A percentile compares a stretch with the other conserved stretches of the same genome.
These are phyloP conservation scores for Elymnias hypermnestra DNA, from an alignment of 1,140 invertebrate species.

Conservation along the genomic window DNA sequence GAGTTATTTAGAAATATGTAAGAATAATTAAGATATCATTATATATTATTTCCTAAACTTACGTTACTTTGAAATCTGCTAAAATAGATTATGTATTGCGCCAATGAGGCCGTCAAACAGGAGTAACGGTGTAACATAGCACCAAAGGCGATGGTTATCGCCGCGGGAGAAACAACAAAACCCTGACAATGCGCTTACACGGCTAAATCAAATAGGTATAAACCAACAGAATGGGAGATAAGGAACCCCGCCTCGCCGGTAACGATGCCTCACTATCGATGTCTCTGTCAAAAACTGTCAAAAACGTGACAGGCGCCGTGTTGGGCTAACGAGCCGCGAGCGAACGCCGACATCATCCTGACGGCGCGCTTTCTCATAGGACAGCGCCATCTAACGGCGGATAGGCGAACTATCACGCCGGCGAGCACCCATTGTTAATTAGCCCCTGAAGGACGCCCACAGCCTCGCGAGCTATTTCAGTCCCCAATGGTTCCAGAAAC, in stretches of 20 bases:
- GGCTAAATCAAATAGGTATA: constrained; percentile 52
- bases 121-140: neutral
- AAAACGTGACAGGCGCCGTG: constrained; percentile 65
- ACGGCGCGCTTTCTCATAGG: constrained; percentile 32
- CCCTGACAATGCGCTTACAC: constrained; percentile 59
- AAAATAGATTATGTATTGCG: no score
- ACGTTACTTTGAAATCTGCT: no score
- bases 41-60: no score
- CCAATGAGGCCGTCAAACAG: no score
- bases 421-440: no score
- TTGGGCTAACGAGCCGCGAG: constrained; percentile 66
- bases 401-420: constrained; percentile 40
- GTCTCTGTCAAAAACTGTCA: constrained; percentile 73
- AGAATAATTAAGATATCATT: no score
- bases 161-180: constrained; percentile 37
- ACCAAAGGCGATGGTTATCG: constrained; percentile 16
- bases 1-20: no score
- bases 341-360: constrained; percentile 44
- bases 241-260: constrained; percentile 52
- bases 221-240: constrained; percentile 59
- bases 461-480: no score
- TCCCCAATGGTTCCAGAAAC: no score
- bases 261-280: constrained; percentile 67
- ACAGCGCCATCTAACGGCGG: constrained; percentile 54
- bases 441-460: no score